Conservation (phyloP, 2,888 invertebrate genomes). For the Pachydiplax longipennis region DNA sequence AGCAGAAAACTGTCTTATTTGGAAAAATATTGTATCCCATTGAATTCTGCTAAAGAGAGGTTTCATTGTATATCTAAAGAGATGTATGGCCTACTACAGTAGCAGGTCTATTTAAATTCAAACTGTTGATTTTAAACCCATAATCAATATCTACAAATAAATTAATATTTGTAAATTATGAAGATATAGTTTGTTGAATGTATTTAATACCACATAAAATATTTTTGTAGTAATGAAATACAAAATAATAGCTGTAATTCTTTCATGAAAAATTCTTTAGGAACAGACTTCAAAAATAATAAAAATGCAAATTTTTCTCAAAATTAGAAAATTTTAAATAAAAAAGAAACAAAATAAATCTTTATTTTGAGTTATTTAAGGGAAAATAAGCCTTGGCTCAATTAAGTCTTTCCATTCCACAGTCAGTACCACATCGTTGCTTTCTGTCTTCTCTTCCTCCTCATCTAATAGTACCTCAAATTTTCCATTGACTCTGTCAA, state of each 20-base stretch:
- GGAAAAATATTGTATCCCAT: too few species aligned
- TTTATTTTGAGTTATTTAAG: background rate
- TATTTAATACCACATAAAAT: background rate
- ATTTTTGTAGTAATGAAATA: background rate
- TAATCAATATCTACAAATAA: background rate
- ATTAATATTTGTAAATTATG: background rate
- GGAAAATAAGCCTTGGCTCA: slow-evolving; percentile 1
- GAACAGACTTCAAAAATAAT: background rate
- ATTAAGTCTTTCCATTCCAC: slow-evolving; percentile 10
- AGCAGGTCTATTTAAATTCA: too few species aligned
- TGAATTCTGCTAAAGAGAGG: too few species aligned
- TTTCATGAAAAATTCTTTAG: background rate
- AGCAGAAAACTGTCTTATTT: too few species aligned
- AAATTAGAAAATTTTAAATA: background rate
- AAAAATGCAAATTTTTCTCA: too few species aligned
- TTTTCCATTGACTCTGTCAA: background rate
- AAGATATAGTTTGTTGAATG: too few species aligned
- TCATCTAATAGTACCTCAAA: background rate
- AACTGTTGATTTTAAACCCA: too few species aligned
- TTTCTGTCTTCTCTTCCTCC: background rate
- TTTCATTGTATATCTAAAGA: too few species aligned
- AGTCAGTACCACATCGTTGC: background rate
- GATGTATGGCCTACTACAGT: too few species aligned
- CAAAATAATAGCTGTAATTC: background rate
- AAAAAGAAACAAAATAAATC: background rate